Evolutionary conservation across 2,113 vertebrate genomes (phyloP).

Genomic region (Seriola dumerili): DNA sequence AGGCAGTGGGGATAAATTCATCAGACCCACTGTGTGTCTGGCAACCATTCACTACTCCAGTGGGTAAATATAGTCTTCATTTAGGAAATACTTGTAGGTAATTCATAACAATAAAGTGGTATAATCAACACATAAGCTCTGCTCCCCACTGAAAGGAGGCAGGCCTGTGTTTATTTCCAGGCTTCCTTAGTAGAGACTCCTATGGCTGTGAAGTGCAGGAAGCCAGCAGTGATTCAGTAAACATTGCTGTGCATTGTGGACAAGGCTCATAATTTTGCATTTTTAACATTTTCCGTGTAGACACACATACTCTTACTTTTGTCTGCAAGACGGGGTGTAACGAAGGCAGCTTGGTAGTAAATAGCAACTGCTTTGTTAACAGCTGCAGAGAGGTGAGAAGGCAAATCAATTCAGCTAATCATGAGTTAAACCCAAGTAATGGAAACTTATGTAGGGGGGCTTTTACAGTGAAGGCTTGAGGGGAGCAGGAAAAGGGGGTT

Average conservation of each 20-base stretch:
- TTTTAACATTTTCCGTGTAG: slow-evolving; percentile 13
- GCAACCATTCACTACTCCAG: slow-evolving; percentile 24
- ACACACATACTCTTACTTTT: not conserved
- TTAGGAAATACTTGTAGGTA: slow-evolving; percentile 80
- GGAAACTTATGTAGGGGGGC: slow-evolving; percentile 60
- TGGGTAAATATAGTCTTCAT: slow-evolving; percentile 70
- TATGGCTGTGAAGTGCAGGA: slow-evolving; percentile 63
- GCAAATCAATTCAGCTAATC: slow-evolving; percentile 63
- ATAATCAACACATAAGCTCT: slow-evolving; percentile 69
- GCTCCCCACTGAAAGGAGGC: slow-evolving; percentile 53
- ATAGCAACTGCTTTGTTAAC: slow-evolving; percentile 27
- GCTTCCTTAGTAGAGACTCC: slow-evolving; percentile 71
- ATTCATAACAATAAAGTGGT: slow-evolving; percentile 80
- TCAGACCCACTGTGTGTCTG: slow-evolving; percentile 21
- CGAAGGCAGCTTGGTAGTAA: not conserved
- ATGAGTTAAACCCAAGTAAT: slow-evolving; percentile 70
- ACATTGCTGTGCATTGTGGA: slow-evolving; percentile 56
- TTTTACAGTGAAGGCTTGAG: slow-evolving; percentile 66
- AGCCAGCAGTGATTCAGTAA: slow-evolving; percentile 63
- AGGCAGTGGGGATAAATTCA: slow-evolving; percentile 1
- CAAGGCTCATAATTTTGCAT: slow-evolving; percentile 20
- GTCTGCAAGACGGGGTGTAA: slow-evolving; percentile 1
- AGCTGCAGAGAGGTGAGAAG: slow-evolving; percentile 49
- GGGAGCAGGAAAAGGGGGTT: slow-evolving; percentile 44
- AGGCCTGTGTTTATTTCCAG: slow-evolving; percentile 75